phyloP scores from a whole-genome alignment of 2,113 vertebrate species.

The Circaetus gallicus region DNA sequence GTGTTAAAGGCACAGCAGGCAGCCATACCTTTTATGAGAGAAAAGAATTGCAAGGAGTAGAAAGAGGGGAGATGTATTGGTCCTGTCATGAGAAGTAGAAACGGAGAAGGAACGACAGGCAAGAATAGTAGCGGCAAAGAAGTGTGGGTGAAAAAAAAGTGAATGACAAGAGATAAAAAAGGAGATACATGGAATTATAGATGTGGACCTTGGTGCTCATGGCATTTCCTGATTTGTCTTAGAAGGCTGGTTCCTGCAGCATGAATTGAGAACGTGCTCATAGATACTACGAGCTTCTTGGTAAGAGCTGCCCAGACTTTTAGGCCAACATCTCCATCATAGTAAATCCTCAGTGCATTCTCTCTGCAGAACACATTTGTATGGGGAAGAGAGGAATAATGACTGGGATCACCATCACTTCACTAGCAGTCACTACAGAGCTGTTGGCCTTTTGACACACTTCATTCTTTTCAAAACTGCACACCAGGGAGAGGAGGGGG shows the following conservation, averaged over 20 bases:
- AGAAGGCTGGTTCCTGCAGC: background rate
- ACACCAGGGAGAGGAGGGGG: rapidly evolving
- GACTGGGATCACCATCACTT: background rate
- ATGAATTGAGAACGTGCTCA: background rate
- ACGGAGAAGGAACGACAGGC: background rate
- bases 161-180: background rate
- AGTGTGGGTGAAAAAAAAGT: background rate
- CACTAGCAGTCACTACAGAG: background rate
- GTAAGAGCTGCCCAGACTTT: background rate
- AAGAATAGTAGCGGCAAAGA: background rate
- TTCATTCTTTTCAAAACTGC: background rate
- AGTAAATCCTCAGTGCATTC: background rate
- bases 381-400: background rate
- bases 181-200: background rate
- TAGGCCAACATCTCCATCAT: background rate
- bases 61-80: background rate
- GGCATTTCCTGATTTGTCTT: background rate
- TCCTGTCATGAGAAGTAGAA: background rate
- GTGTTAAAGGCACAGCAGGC: background rate
- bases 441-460: background rate
- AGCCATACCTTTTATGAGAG: background rate
- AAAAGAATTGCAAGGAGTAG: background rate
- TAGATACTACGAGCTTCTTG: background rate
- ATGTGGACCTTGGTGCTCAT: background rate
- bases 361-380: background rate